phyloP scores from a whole-genome alignment of 2,113 vertebrate genomes.

The Actenoides lindsayi region DNA sequence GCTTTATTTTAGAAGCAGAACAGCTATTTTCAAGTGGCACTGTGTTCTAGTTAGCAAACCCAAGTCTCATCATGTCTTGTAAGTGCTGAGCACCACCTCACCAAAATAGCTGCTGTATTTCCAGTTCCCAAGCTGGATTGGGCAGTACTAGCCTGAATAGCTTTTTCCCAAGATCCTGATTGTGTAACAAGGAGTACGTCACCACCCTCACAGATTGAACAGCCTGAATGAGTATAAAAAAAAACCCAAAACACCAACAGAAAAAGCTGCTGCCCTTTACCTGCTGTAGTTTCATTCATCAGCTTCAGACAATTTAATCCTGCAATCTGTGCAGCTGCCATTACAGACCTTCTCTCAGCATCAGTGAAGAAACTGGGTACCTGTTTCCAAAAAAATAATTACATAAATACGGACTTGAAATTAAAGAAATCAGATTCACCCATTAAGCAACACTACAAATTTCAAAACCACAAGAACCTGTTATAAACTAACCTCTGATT shows the following conservation, averaged over 20 bases:
- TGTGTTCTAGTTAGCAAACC: fast-evolving
- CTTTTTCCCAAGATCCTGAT: background rate
- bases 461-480: background rate
- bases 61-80: fast-evolving
- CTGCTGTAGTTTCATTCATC: slow-evolving; percentile 96
- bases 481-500: background rate
- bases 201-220: background rate
- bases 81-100: background rate
- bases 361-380: slow-evolving; percentile 96
- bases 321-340: slow-evolving; percentile 91
- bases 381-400: slow-evolving; percentile 66
- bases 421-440: background rate
- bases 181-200: background rate
- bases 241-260: background rate
- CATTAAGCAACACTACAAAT: background rate
- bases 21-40: background rate
- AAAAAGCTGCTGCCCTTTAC: slow-evolving; percentile 57
- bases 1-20: background rate
- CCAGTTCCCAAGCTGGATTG: background rate
- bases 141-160: background rate
- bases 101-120: background rate
- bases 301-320: slow-evolving; percentile 93
- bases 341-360: slow-evolving; percentile 90
- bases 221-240: background rate
- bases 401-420: background rate